phyloP scores from a whole-genome alignment of 2,113 vertebrate genomes.

The human (Homo sapiens) region GRCh38 chr21:33025501-33026000 shows the following conservation, averaged over 20 bases:
- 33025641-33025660: background rate
- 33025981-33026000: background rate
- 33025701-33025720: conserved; percentile 80
- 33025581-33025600: background rate
- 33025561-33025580: conserved; percentile 51
- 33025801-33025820: conserved; percentile 84
- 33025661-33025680: background rate
- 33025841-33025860: conserved; percentile 87
- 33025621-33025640: background rate
- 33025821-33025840: conserved; percentile 83
- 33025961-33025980: background rate
- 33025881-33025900: conserved; percentile 68
- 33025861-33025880: conserved; percentile 77
- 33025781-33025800: conserved; percentile 88
- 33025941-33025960: conserved; percentile 70
- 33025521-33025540: conserved; percentile 40
- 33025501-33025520: background rate
- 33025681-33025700: conserved; percentile 4
- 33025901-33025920: conserved; percentile 88
- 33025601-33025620: background rate
- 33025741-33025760: conserved; percentile 82
- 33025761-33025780: conserved; percentile 85
- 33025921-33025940: conserved; percentile 83
- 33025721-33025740: conserved; percentile 79
- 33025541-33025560: conserved; percentile 52